Conservation (phyloP, 2,797 vertebrate genomes). For the Esox masquinongy region DNA sequence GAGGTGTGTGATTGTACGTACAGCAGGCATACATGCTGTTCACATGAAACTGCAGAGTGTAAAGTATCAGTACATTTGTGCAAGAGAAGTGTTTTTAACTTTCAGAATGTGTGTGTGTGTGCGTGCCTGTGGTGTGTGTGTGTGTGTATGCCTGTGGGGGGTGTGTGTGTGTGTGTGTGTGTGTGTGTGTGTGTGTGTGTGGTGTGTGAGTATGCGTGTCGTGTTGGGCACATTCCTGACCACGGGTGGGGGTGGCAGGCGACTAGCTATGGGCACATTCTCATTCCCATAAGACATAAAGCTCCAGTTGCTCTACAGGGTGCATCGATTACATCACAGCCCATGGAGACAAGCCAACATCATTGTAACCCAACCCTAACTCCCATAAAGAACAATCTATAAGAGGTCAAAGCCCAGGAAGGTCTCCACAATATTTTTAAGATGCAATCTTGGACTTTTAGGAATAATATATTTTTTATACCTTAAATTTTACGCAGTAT, state of each 20-base stretch:
- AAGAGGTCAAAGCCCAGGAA: not conserved
- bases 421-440: not conserved
- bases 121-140: not conserved
- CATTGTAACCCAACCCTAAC: not conserved
- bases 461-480: too few relatives aligned
- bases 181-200: not conserved
- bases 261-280: not conserved
- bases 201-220: too few relatives aligned
- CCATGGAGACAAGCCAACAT: not conserved
- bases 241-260: not conserved
- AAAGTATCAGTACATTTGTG: not conserved
- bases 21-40: not conserved
- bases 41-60: not conserved
- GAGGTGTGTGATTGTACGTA: not conserved
- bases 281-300: not conserved
- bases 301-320: not conserved
- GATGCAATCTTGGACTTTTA: too few relatives aligned
- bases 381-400: not conserved
- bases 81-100: not conserved
- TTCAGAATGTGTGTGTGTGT: not conserved
- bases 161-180: not conserved
- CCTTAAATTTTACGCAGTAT: too few relatives aligned
- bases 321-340: not conserved
- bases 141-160: not conserved
- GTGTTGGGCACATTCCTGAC: not conserved